Evolutionary conservation across 2,888 invertebrate species (phyloP).

Genomic region (Mesochorus sp.): DNA sequence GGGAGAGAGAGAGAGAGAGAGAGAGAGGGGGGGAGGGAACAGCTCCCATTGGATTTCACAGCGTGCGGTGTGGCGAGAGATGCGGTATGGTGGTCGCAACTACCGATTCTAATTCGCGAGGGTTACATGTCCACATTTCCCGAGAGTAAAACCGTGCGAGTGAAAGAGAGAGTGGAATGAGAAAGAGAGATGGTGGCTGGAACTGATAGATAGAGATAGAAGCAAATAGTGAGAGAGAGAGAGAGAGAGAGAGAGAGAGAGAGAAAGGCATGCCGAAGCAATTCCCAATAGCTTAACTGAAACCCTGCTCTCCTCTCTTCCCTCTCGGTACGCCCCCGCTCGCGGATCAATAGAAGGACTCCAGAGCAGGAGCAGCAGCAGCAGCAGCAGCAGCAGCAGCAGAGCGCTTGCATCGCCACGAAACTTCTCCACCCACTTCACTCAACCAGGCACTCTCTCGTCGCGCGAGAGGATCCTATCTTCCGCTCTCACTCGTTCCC

Average conservation of each 20-base stretch:
- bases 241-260: conserved; percentile 33
- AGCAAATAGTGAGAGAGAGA: conserved; percentile 12
- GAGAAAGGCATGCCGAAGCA: conserved; percentile 62
- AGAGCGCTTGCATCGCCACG: conserved; percentile 61
- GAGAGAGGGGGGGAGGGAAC: not conserved
- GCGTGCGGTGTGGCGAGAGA: conserved; percentile 30
- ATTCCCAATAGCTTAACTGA: conserved; percentile 75
- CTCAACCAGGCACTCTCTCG: conserved; percentile 60
- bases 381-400: conserved; percentile 43
- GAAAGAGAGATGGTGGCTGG: not conserved
- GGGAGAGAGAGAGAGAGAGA: not conserved
- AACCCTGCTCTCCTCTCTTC: conserved; percentile 66
- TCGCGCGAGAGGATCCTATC: conserved; percentile 34
- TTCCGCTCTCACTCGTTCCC: not conserved
- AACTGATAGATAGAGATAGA: conserved; percentile 17
- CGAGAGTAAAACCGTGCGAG: conserved; percentile 34
- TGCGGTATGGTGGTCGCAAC: conserved; percentile 46
- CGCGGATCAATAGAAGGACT: conserved; percentile 62
- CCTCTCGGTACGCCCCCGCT: conserved; percentile 28
- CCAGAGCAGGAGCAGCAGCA: conserved; percentile 32
- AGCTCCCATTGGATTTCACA: not conserved
- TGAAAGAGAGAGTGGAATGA: not conserved
- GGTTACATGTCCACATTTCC: conserved; percentile 59
- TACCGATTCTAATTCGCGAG: conserved; percentile 60
- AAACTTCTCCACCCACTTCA: conserved; percentile 62